Evolutionary conservation across 2,797 vertebrate species (phyloP).

Genomic region (Champsocephalus esox): DNA sequence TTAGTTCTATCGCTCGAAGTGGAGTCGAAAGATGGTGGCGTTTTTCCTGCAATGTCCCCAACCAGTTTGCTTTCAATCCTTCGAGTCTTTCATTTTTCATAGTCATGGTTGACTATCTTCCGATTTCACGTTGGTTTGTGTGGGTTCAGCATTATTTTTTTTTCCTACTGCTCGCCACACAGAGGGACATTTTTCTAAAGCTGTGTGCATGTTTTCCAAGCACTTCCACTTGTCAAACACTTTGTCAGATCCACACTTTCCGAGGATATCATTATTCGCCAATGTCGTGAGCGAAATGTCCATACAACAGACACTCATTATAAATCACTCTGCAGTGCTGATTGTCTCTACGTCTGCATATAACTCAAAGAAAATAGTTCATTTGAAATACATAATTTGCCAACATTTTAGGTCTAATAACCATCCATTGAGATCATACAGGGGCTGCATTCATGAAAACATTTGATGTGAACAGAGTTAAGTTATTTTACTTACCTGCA

Average conservation of each 20-base stretch:
- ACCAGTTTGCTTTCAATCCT: slow-evolving; percentile 5
- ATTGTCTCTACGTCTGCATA: neutral
- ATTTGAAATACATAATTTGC: too few relatives aligned
- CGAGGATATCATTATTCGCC: neutral
- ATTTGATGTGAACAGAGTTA: neutral
- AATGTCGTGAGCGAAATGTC: neutral
- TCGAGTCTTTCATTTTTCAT: slow-evolving; percentile 36
- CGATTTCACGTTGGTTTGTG: slow-evolving; percentile 1
- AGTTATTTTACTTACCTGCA: neutral
- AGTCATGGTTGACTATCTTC: neutral
- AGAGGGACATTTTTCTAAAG: neutral
- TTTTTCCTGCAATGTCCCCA: neutral
- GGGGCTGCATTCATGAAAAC: neutral
- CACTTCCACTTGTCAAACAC: neutral
- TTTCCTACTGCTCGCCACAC: neutral
- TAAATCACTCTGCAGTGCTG: neutral
- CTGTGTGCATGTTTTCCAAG: neutral
- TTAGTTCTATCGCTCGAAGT: too few relatives aligned
- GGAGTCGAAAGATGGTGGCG: too few relatives aligned
- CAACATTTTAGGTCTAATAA: neutral
- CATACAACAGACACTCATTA: neutral
- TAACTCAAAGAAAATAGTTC: neutral
- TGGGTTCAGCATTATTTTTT: slow-evolving; percentile 6
- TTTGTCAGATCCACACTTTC: neutral
- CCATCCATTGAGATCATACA: neutral